Evolutionary conservation across 1,140 invertebrate species (phyloP), one percentile per base, ranked within the genome.

Genomic region (Hesperophylax magnus): DNA sequence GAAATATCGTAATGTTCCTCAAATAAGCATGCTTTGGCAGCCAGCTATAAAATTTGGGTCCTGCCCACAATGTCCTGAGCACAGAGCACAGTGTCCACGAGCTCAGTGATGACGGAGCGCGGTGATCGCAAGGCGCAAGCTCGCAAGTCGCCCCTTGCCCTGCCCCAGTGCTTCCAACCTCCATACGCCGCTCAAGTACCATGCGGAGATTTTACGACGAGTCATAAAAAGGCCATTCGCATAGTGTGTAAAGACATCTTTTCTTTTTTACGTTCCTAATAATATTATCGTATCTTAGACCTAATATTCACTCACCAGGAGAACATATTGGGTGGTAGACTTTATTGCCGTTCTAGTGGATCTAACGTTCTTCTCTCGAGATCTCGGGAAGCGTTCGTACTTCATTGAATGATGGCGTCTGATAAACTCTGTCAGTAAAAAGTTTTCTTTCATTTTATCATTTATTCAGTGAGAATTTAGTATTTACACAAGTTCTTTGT

Each of bases 201-300:
- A 52, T 79, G 82, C 82, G 82, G 80, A 81, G 82, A 84, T 84
- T 84, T 84, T 84, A 84, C 82, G 79, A 81, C 60, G 24, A 63
- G 80, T 71, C 79, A 78, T 84, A 84, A 84, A 84, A 84, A 79
- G 74, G 54, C 82, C 82, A 77, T 84, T 84, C 82, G 82, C 80
- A 81, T 77, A 81, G 82, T 81, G 82, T 84, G 82, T 84, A 79
- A 84, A 84, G 82, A 81, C 82, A 78, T 84, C 80, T 81, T 77
- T 82, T 71, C 77, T 83, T 80, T 80, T 80, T 80, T 80, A 78
- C 67, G 75, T 71, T 80, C 78, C 78, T 81, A 83, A 83, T 83
- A 84, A 84, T 84, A 84, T 81, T 84, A 84, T 81, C 78, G 72
- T 71, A 80, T 77, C 78, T 79, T 77, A 79, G 81, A 82, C 74